Percentiles rank a stretch among this genome's conserved stretches.
Evolutionary conservation across 1,140 invertebrate species (phyloP).

Genomic region (Hormaphis cornu): DNA sequence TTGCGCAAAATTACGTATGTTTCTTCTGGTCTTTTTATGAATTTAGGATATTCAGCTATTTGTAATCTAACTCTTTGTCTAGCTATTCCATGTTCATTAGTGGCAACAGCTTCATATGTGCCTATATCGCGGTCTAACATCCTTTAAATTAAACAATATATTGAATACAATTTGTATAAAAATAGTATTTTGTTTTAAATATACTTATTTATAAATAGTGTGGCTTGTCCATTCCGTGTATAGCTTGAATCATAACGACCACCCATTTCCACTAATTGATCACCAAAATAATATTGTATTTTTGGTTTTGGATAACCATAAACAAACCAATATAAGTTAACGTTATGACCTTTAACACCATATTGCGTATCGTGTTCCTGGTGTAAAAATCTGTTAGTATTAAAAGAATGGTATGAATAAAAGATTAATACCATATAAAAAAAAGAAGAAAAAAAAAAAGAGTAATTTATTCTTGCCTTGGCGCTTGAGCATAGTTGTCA

Average conservation of each 20-base stretch:
- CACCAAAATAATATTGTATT: constrained; percentile 80
- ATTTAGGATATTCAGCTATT: constrained; percentile 84
- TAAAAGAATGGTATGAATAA: not conserved
- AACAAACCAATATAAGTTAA: constrained; percentile 80
- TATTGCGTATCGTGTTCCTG: constrained; percentile 77
- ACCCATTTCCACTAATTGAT: constrained; percentile 66
- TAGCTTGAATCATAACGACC: constrained; percentile 75
- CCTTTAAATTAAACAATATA: constrained; percentile 42
- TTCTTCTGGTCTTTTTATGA: constrained; percentile 77
- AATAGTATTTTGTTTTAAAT: constrained; percentile 24
- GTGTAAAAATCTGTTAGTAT: constrained; percentile 57
- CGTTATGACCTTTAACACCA: constrained; percentile 78
- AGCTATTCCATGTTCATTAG: constrained; percentile 84
- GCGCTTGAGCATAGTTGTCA: constrained; percentile 70
- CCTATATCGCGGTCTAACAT: constrained; percentile 88
- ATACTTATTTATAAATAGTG: constrained; percentile 73
- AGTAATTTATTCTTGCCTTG: constrained; percentile 42
- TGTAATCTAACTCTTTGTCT: constrained; percentile 72
- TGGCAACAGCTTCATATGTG: constrained; percentile 82
- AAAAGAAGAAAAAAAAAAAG: not conserved
- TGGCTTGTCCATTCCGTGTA: constrained; percentile 78
- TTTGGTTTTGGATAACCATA: constrained; percentile 87
- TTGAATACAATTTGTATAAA: not conserved
- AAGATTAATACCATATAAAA: not conserved
- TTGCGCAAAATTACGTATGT: constrained; percentile 63